phyloP scores from a whole-genome alignment of 2,888 invertebrate species.

The Minunthozetes semirufus region DNA sequence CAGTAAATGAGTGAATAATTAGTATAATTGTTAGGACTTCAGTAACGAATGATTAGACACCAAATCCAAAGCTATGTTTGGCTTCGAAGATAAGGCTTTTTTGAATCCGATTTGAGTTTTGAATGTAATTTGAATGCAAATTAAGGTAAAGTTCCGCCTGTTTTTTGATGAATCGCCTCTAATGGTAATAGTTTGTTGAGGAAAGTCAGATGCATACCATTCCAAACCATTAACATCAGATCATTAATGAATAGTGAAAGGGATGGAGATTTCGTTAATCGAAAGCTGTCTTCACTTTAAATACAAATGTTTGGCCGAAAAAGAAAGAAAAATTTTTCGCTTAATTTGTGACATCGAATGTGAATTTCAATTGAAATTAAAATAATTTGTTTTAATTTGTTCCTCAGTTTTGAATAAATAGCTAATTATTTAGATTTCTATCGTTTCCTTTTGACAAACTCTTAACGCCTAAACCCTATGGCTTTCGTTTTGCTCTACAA shows the following conservation, averaged over 20 bases:
- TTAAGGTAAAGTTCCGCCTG: constrained; percentile 17
- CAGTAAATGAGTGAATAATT: too few relatives aligned
- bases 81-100: not conserved
- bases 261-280: not conserved
- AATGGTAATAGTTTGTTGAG: not conserved
- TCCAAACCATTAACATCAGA: constrained; percentile 21
- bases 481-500: not conserved
- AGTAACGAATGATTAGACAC: not conserved
- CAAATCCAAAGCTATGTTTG: not conserved
- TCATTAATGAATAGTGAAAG: constrained; percentile 22
- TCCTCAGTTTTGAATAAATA: not conserved
- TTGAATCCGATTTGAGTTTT: not conserved
- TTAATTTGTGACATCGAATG: not conserved
- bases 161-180: constrained; percentile 20
- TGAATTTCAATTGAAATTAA: not conserved
- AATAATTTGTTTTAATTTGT: not conserved
- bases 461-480: not conserved
- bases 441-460: not conserved
- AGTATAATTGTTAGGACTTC: too few relatives aligned
- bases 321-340: not conserved
- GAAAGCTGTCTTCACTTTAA: not conserved
- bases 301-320: not conserved
- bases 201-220: constrained; percentile 22
- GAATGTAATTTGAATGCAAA: constrained; percentile 1
- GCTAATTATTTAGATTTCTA: not conserved